A percentile compares a stretch with the other conserved stretches of the same genome.
These are phyloP conservation scores for Aix galericulata DNA, from an alignment of 2,113 vertebrate genomes.

Conservation along the genomic window DNA sequence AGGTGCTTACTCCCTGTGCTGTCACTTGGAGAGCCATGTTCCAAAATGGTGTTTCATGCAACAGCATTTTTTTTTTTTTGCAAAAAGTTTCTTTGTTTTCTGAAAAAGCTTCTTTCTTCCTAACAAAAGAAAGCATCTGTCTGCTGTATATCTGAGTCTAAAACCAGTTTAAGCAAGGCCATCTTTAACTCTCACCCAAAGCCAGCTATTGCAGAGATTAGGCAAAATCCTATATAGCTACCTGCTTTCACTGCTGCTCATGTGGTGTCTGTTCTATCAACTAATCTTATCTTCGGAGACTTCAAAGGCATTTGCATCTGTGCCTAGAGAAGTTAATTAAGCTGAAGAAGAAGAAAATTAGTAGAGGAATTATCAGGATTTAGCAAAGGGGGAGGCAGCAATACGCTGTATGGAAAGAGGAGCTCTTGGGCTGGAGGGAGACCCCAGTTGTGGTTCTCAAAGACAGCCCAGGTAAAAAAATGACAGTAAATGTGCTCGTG, in stretches of 20 bases:
- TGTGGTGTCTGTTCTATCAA: not conserved
- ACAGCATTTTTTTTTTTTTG: not conserved
- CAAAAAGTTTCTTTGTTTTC: not conserved
- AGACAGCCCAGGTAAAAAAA: not conserved
- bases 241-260: not conserved
- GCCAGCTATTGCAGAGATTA: not conserved
- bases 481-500: not conserved
- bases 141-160: not conserved
- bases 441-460: not conserved
- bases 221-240: not conserved
- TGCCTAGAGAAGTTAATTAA: conserved; percentile 43
- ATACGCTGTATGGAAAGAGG: not conserved
- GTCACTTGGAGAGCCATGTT: not conserved
- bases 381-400: not conserved
- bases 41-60: not conserved
- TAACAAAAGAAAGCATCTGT: not conserved
- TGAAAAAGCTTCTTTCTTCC: not conserved
- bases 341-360: conserved; percentile 15
- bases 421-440: not conserved
- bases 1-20: not conserved
- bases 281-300: not conserved
- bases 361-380: not conserved
- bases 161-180: not conserved
- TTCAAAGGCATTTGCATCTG: conserved; percentile 10
- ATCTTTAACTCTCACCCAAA: not conserved